Evolutionary conservation across 2,888 invertebrate genomes (phyloP).

Genomic region (Drosophila percnosoma): DNA sequence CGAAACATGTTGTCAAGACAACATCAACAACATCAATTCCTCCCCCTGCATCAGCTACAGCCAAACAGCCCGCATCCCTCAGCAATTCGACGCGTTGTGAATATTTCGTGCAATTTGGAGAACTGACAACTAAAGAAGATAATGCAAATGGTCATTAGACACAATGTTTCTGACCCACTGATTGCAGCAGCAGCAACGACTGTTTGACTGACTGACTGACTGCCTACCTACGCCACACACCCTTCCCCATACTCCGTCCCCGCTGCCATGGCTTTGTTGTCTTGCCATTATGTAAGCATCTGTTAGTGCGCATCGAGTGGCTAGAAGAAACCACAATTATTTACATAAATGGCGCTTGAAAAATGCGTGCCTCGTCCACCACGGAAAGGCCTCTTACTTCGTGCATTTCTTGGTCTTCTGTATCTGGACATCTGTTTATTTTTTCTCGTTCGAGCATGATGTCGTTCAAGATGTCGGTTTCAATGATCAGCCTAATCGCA

Average conservation of each 20-base stretch:
- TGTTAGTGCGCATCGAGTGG: conserved; percentile 32
- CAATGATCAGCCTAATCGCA: conserved; percentile 11
- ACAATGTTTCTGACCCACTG: conserved; percentile 34
- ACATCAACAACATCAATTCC: conserved; percentile 29
- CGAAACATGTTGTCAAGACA: conserved; percentile 76
- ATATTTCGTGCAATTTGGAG: conserved; percentile 68
- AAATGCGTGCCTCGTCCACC: conserved; percentile 57
- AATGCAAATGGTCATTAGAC: conserved; percentile 81
- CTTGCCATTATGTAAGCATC: conserved; percentile 59
- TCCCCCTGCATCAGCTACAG: background rate
- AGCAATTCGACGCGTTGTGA: conserved; percentile 37
- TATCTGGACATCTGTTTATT: conserved; percentile 37
- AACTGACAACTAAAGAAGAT: conserved; percentile 60
- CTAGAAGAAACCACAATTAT: conserved; percentile 77
- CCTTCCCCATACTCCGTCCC: background rate
- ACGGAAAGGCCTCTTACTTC: conserved; percentile 64
- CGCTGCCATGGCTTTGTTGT: conserved; percentile 17
- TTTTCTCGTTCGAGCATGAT: conserved; percentile 6
- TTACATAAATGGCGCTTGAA: conserved; percentile 67
- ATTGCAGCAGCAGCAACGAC: conserved; percentile 23
- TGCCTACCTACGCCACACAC: background rate
- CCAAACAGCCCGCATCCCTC: conserved; percentile 18
- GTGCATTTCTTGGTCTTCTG: conserved; percentile 23
- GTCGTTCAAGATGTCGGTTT: conserved; percentile 23
- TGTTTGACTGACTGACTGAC: conserved; percentile 16